These are phyloP conservation scores for Acyrthosiphon pisum DNA, from an alignment of 1,140 invertebrate genomes.

Conservation along the genomic window DNA sequence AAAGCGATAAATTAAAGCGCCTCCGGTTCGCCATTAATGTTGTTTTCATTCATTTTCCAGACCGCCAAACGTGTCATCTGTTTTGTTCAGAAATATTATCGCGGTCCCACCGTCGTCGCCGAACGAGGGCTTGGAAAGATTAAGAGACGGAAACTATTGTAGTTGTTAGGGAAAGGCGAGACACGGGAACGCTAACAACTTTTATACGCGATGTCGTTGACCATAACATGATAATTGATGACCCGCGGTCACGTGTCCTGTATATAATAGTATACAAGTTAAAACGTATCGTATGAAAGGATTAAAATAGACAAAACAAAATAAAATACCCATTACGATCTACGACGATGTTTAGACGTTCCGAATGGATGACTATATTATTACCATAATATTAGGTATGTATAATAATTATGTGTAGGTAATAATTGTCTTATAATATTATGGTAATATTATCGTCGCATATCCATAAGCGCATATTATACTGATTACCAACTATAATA, in stretches of 20 bases:
- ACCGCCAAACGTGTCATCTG: slow-evolving; percentile 32
- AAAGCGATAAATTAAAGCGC: slow-evolving; percentile 38
- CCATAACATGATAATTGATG: not conserved
- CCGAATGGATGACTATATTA: no score
- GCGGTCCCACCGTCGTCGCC: not conserved
- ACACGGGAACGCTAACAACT: not conserved
- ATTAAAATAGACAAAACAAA: not conserved
- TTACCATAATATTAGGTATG: no score
- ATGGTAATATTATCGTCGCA: not conserved
- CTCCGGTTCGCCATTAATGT: not conserved
- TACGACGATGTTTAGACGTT: no score
- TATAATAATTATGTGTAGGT: no score
- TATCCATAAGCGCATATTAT: not conserved
- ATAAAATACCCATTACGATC: not conserved
- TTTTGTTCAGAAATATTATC: slow-evolving; percentile 44
- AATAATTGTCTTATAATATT: not conserved
- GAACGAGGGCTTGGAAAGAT: not conserved
- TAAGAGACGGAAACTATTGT: not conserved
- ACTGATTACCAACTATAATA: not conserved
- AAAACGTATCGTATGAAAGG: not conserved
- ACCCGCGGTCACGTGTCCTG: not conserved
- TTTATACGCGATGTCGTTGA: not conserved
- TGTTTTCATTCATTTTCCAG: slow-evolving; percentile 36
- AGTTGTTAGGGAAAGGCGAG: not conserved
- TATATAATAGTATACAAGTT: not conserved